These are phyloP conservation scores for Margaritifera margaritifera DNA, from an alignment of 2,888 invertebrate genomes.

Conservation along the genomic window DNA sequence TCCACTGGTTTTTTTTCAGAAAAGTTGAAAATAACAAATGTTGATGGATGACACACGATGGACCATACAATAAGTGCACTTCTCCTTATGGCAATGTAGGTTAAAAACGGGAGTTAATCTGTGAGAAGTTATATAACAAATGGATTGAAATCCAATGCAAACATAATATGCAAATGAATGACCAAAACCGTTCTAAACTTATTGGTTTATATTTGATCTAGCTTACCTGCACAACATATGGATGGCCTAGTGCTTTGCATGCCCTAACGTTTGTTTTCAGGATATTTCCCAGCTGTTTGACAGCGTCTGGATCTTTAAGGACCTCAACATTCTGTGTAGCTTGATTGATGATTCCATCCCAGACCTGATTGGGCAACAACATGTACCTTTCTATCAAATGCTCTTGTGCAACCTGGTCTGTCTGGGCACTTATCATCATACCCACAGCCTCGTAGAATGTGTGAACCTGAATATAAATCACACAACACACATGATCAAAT, in stretches of 20 bases:
- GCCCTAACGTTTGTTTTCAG: slow-evolving; percentile 99
- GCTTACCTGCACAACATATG: slow-evolving; percentile 86
- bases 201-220: not conserved
- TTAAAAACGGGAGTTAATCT: too few relatives aligned
- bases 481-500: not conserved
- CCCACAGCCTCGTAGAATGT: slow-evolving; percentile 99
- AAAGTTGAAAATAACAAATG: too few relatives aligned
- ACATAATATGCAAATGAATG: not conserved
- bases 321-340: slow-evolving; percentile 98
- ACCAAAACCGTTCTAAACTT: not conserved
- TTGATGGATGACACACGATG: too few relatives aligned
- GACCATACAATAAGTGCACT: too few relatives aligned
- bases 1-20: too few relatives aligned
- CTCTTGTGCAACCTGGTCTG: slow-evolving; percentile 92
- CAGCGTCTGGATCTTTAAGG: slow-evolving; percentile 94
- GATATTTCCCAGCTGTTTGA: slow-evolving; percentile 97
- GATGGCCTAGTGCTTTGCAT: slow-evolving; percentile 97
- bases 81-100: too few relatives aligned
- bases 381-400: slow-evolving; percentile 97
- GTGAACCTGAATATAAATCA: slow-evolving; percentile 78
- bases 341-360: slow-evolving; percentile 98
- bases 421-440: slow-evolving; percentile 97
- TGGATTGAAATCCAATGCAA: too few relatives aligned
- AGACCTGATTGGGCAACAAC: slow-evolving; percentile 95
- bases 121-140: too few relatives aligned